Percentiles rank a stretch among this genome's conserved stretches.
phyloP scores from a whole-genome alignment of 2,797 vertebrate genomes.

The Diceros bicornis region DNA sequence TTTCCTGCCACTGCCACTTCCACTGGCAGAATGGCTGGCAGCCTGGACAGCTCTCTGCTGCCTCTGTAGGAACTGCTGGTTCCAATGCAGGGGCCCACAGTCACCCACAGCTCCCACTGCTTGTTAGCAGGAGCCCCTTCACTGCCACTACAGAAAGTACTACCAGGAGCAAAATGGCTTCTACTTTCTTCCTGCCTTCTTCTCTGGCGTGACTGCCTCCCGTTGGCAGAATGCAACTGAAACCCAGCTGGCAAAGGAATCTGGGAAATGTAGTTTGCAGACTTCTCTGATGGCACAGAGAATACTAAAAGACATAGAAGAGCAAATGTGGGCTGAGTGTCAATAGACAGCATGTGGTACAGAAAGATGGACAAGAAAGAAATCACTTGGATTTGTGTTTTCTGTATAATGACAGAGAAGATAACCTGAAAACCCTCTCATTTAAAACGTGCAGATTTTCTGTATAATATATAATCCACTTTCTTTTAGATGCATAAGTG shows the following conservation, averaged over 20 bases:
- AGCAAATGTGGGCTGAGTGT: background rate
- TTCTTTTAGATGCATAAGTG: background rate
- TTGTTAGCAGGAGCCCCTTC: no score
- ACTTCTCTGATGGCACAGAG: no score
- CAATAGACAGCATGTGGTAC: background rate
- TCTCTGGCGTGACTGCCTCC: background rate
- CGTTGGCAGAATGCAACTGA: background rate
- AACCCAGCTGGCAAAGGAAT: background rate
- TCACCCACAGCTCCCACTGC: background rate
- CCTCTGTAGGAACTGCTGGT: no score
- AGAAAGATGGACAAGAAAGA: background rate
- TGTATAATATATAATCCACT: background rate
- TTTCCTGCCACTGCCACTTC: no score
- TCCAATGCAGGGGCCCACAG: background rate
- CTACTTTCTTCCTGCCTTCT: background rate
- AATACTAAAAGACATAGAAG: background rate
- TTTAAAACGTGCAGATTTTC: background rate
- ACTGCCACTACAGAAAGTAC: no score
- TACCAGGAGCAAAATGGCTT: background rate
- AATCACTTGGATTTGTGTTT: background rate
- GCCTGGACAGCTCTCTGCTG: background rate
- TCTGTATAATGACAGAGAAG: no score
- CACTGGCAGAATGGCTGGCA: background rate
- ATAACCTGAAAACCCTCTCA: background rate
- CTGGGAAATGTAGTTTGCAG: background rate